Evolutionary conservation across 2,888 invertebrate genomes (phyloP).

Genomic region (Polyploca ridens): DNA sequence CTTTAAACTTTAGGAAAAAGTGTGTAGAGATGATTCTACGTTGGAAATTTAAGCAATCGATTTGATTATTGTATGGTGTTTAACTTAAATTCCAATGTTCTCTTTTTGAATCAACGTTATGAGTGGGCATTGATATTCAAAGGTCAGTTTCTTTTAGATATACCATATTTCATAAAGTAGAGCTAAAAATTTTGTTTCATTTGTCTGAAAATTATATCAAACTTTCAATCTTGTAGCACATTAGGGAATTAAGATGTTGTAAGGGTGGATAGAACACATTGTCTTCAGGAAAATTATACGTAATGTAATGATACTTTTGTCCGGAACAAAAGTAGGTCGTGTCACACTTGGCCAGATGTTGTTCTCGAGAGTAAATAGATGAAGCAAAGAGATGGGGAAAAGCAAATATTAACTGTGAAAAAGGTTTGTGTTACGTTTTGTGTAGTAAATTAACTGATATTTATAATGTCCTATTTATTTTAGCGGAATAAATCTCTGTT

Average conservation of each 20-base stretch:
- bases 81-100: background rate
- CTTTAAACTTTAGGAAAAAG: slow-evolving; percentile 22
- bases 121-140: background rate
- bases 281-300: slow-evolving; percentile 2
- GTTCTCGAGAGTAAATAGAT: slow-evolving; percentile 7
- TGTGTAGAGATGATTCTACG: slow-evolving; percentile 22
- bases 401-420: slow-evolving; percentile 9
- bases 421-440: background rate
- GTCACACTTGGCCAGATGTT: slow-evolving; percentile 12
- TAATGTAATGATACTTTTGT: slow-evolving; percentile 12
- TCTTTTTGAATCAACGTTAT: background rate
- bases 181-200: no score
- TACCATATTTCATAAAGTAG: no score
- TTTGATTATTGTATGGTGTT: background rate
- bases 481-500: no score
- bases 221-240: background rate
- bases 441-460: background rate
- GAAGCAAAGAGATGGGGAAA: slow-evolving; percentile 1
- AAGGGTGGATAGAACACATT: background rate
- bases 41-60: slow-evolving; percentile 4
- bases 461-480: background rate
- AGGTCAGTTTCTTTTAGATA: background rate
- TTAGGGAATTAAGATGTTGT: background rate
- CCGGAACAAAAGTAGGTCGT: slow-evolving; percentile 4
- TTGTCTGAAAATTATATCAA: no score